Base-by-base conservation (phyloP, 2,797 vertebrate genomes). In the Mus minutoides region DNA sequence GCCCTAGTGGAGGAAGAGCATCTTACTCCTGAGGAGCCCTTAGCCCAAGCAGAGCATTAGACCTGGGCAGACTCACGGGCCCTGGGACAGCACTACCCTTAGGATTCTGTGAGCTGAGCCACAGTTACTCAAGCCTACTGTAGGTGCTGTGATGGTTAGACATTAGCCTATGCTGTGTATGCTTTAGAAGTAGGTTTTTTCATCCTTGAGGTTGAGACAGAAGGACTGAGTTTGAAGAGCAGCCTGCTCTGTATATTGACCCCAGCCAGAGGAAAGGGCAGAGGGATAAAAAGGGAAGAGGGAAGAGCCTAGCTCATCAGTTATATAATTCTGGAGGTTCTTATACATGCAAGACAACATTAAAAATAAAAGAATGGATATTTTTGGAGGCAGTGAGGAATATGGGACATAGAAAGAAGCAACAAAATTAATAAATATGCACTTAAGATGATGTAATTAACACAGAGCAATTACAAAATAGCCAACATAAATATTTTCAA, bases 281-380 rank as follows among this genome's bases (percentile, higher is more conserved):
- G 24, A 83, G 60, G 10, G 11, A 13, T 31, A 43, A n/a, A 31
- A 67, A 9, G 24, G 37, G 40, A 76, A 75, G 52, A 58, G 56
- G 78, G 52, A 64, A 84, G 37, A 46, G 43, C 40, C 40, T 34
- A 64, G 29, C 82, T 84, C 58, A 46, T 31, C 58, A 43, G 43
- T 64, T 62, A 21, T 46, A 46, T 21, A 46, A 84, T 84, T 94
- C 90, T 94, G 31, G 12, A 73, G 95, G 54, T 26, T 94, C 19
- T 95, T 93, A 91, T 52, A 91, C 56, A 37, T 80, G 46, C 6
- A 69, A 80, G 93, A 60, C 93, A 26, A 64, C 75, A 90, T 93
- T 73, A 52, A 40, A 94, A 96, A 94, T 76, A 54, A 52, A 88
- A 13, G 24, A n/a, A 64, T 77, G 29, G 12, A 12, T 88, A 19